phyloP scores from a whole-genome alignment of 2,797 vertebrate genomes.

The Notolabrus celidotus region DNA sequence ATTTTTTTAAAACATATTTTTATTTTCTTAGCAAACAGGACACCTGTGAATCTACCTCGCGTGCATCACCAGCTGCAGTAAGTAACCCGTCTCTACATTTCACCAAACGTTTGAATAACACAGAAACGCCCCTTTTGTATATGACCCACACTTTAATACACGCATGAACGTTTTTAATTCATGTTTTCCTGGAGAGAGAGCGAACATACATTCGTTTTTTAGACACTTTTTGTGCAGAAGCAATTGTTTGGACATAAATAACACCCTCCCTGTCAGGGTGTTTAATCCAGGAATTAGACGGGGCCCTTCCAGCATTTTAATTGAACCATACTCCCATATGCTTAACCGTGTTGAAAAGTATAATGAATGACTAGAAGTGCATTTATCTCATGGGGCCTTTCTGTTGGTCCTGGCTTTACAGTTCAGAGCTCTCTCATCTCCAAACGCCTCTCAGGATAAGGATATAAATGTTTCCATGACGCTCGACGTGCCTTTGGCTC shows the following conservation, averaged over 20 bases:
- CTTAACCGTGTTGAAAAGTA: not conserved
- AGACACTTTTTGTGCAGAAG: not conserved
- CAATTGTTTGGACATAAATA: not conserved
- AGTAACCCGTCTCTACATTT: slow-evolving; percentile 48
- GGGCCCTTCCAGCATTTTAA: not conserved
- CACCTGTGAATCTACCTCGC: slow-evolving; percentile 57
- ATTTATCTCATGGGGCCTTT: not conserved
- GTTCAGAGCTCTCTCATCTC: slow-evolving; percentile 20
- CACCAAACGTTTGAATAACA: slow-evolving; percentile 16
- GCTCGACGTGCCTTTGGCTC: slow-evolving; percentile 35
- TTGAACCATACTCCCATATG: not conserved
- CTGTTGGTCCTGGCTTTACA: not conserved
- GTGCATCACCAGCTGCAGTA: slow-evolving; percentile 62
- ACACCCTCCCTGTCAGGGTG: not conserved
- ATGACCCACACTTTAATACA: not conserved
- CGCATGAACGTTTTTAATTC: no score
- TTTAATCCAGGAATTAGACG: slow-evolving; percentile 44
- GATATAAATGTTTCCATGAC: slow-evolving; percentile 63
- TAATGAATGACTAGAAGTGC: not conserved
- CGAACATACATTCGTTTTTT: no score
- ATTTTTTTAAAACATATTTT: slow-evolving; percentile 49
- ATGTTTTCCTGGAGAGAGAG: no score
- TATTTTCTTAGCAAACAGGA: slow-evolving; percentile 52
- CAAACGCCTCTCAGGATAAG: slow-evolving; percentile 25
- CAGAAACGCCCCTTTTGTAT: slow-evolving; percentile 66